These are phyloP conservation scores for Caradrina clavipalpis DNA, from an alignment of 2,888 invertebrate genomes.

Conservation along the genomic window DNA sequence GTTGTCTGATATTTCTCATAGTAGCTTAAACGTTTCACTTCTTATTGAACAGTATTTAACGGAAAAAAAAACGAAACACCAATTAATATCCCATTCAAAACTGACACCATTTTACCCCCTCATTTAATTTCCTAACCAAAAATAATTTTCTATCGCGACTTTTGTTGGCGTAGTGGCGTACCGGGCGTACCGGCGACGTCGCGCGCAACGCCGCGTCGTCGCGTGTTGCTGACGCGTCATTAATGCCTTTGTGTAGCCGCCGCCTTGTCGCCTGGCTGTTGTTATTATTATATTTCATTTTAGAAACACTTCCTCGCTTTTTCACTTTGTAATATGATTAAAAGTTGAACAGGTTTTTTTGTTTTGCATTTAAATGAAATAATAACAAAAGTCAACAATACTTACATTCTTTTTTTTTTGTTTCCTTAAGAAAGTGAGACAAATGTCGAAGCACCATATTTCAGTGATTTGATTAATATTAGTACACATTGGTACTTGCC, in stretches of 20 bases:
- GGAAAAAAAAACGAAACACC: too few relatives aligned
- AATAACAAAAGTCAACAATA: too few relatives aligned
- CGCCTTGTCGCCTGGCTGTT: conserved; percentile 37
- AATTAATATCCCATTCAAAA: background rate
- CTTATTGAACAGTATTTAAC: too few relatives aligned
- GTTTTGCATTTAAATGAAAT: background rate
- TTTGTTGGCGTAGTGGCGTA: conserved; percentile 17
- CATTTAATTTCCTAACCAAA: conserved; percentile 22
- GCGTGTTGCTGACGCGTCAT: conserved; percentile 62
- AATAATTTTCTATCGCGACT: conserved; percentile 15
- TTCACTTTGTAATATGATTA: conserved; percentile 46
- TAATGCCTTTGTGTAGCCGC: conserved; percentile 56
- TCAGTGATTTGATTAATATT: too few relatives aligned
- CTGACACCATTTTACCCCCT: background rate
- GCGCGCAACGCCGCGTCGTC: conserved; percentile 34
- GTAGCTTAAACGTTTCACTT: background rate
- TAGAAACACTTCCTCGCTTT: conserved; percentile 41
- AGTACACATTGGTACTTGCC: too few relatives aligned
- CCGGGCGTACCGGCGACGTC: conserved; percentile 30
- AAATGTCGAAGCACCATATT: too few relatives aligned
- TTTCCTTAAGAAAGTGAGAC: too few relatives aligned
- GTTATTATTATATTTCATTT: conserved; percentile 33
- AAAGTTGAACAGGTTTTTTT: conserved; percentile 27
- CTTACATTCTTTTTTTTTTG: too few relatives aligned
- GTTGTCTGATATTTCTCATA: too few relatives aligned